Evolutionary conservation across 2,888 invertebrate genomes (phyloP).

Genomic region (Luperina nickerlii): DNA sequence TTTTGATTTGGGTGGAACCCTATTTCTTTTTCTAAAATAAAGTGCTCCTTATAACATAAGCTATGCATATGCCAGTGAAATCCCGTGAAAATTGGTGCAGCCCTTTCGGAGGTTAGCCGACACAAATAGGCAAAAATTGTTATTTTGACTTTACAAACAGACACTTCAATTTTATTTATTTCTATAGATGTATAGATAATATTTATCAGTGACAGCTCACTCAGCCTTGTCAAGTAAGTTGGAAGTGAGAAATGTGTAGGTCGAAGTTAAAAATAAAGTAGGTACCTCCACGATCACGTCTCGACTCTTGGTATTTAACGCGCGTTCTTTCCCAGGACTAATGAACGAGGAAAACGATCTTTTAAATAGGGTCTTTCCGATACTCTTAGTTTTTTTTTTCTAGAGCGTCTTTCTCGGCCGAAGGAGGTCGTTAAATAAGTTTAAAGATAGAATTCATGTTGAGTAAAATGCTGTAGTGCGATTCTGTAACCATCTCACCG

Average conservation of each 20-base stretch:
- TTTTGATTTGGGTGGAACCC: no score
- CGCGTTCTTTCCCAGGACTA: constrained; percentile 46
- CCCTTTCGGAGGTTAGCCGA: no score
- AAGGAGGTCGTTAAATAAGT: constrained; percentile 9
- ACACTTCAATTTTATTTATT: no score
- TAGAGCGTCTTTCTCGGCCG: background rate
- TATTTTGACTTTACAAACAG: no score
- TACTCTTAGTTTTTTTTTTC: constrained; percentile 12
- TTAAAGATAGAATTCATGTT: constrained; percentile 3
- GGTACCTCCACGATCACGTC: constrained; percentile 7
- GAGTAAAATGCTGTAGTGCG: background rate
- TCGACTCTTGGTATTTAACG: constrained; percentile 42
- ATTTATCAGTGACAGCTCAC: constrained; percentile 5
- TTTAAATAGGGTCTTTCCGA: constrained; percentile 26
- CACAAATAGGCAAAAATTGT: no score
- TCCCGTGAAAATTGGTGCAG: no score
- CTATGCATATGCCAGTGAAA: no score
- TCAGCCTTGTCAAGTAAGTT: constrained; percentile 16
- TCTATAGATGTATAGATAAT: no score
- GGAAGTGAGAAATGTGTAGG: constrained; percentile 8
- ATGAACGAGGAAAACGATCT: constrained; percentile 54
- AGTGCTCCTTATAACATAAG: no score
- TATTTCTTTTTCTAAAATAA: no score
- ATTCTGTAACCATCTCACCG: no score
- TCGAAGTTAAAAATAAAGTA: constrained; percentile 36